Percentiles rank a stretch among this genome's conserved stretches.
These are phyloP conservation scores for Agrotis puta DNA, from an alignment of 2,888 invertebrate genomes.

Conservation along the genomic window DNA sequence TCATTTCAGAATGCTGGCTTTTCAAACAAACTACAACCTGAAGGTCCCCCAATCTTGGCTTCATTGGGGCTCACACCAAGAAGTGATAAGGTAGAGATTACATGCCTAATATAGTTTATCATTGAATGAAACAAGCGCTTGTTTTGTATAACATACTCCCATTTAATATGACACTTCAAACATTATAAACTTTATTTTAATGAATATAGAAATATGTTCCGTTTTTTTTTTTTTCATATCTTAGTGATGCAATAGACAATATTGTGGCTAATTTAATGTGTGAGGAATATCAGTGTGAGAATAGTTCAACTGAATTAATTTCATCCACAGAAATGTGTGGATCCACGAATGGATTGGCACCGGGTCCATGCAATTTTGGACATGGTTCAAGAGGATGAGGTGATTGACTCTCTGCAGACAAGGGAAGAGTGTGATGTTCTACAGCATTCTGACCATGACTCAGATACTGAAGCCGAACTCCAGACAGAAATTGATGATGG, in stretches of 20 bases:
- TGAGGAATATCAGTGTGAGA: conserved; percentile 71
- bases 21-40: conserved; percentile 84
- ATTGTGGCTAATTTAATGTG: conserved; percentile 43
- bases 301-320: conserved; percentile 88
- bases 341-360: conserved; percentile 89
- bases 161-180: conserved; percentile 73
- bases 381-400: conserved; percentile 86
- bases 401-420: conserved; percentile 84
- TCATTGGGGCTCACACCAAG: conserved; percentile 89
- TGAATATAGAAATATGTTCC: conserved; percentile 7
- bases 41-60: conserved; percentile 89
- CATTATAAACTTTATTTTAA: conserved; percentile 28
- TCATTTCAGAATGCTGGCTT: conserved; percentile 81
- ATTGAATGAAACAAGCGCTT: conserved; percentile 55
- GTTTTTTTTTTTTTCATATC: conserved; percentile 5
- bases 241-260: conserved; percentile 28
- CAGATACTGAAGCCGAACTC: conserved; percentile 84
- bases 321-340: conserved; percentile 89
- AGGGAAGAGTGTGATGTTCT: conserved; percentile 84
- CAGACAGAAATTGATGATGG: conserved; percentile 74
- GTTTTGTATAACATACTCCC: conserved; percentile 58
- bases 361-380: conserved; percentile 88
- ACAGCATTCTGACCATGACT: conserved; percentile 85
- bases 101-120: conserved; percentile 62
- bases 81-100: conserved; percentile 90